These are phyloP conservation scores for Chrysochloris asiatica DNA, from an alignment of 2,113 vertebrate genomes.

Conservation along the genomic window DNA sequence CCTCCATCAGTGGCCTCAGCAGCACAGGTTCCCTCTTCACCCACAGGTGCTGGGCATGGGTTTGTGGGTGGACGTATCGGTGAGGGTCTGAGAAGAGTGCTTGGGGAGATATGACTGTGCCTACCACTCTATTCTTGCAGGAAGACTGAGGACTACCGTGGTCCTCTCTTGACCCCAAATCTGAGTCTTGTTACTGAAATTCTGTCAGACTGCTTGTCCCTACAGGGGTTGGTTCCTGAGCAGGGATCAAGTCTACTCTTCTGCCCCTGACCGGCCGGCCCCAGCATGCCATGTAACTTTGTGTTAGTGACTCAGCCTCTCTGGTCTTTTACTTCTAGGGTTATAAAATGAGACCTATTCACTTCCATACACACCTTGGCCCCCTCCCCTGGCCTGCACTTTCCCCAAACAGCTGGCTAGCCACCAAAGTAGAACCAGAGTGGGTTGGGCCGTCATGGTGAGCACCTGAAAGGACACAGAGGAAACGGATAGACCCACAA, in stretches of 20 bases:
- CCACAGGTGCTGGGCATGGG: accelerated
- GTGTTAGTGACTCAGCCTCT: slow-evolving; percentile 11
- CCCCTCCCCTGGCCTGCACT: not conserved
- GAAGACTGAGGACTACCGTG: not conserved
- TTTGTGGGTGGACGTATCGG: too few species aligned
- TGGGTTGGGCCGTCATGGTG: not conserved
- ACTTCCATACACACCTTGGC: not conserved
- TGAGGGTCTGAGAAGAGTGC: not conserved
- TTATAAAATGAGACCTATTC: not conserved
- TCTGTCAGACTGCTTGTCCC: not conserved
- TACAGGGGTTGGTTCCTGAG: not conserved
- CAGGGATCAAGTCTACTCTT: not conserved
- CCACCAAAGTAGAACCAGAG: slow-evolving; percentile 13
- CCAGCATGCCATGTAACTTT: not conserved
- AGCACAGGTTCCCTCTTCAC: not conserved
- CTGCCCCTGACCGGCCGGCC: not conserved
- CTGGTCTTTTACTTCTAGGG: not conserved
- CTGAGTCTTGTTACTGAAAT: not conserved
- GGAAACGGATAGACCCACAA: not conserved
- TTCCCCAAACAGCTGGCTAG: not conserved
- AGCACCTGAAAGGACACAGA: not conserved
- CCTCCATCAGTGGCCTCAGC: not conserved
- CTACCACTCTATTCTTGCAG: not conserved
- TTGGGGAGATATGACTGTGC: not conserved
- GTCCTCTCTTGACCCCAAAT: accelerated